Evolutionary conservation across 2,113 vertebrate genomes (phyloP).

Genomic region (Pimephales promelas): DNA sequence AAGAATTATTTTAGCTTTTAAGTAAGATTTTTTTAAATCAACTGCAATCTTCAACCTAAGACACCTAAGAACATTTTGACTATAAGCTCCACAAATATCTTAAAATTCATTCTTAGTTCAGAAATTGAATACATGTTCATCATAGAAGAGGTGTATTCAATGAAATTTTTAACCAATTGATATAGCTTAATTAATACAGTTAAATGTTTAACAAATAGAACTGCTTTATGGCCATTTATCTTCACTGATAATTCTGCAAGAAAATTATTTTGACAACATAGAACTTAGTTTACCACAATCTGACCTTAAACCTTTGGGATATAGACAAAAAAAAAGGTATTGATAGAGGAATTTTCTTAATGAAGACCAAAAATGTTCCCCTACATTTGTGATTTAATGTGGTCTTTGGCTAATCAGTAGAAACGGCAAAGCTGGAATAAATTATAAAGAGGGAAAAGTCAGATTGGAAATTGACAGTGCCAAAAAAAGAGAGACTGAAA

Average conservation of each 20-base stretch:
- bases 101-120: no score
- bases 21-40: background rate
- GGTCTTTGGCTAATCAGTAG: constrained; percentile 20
- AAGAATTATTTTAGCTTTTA: background rate
- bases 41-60: background rate
- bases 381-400: constrained; percentile 20
- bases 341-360: background rate
- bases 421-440: constrained; percentile 22
- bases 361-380: background rate
- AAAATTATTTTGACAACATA: no score
- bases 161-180: no score
- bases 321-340: background rate
- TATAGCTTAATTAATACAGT: no score
- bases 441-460: constrained; percentile 38
- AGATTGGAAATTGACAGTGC: constrained; percentile 52
- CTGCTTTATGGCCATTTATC: no score
- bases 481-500: constrained; percentile 3
- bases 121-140: no score
- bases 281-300: no score
- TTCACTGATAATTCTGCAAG: no score
- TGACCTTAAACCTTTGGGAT: background rate
- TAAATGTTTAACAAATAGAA: no score
- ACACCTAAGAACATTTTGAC: background rate
- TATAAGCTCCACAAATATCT: background rate
- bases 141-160: no score